Base-by-base conservation (phyloP, 2,797 vertebrate species). In the Bradypodion ventrale region DNA sequence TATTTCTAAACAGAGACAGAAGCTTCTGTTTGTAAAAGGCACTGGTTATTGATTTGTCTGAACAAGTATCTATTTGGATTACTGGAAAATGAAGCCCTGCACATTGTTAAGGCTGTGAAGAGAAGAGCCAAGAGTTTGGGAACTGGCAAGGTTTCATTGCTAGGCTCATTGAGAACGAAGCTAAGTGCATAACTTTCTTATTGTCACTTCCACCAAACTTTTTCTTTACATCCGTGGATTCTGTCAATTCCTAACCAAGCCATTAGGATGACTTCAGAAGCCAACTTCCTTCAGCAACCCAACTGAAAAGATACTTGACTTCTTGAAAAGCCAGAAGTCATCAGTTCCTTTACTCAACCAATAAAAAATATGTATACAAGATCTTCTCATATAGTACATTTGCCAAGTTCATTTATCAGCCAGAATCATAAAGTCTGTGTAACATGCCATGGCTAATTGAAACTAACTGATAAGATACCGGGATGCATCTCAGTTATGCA, bases 21-120 rank as follows among this genome's bases (percentile, higher is more conserved):
- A 25, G 35, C 44, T 59, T 44, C 72, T 75, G 72, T 85, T 85
- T 76, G 72, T 69, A 69, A 81, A 60, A 75, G 13, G n/a, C 62
- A 29, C 35, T 9, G 37, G 13, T 75, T 85, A 81, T 81, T 85
- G 78, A 85, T 75, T 75, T 68, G 46, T 75, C 59, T 40, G 78
- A 70, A 23, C 44, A 19, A 80, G 70, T 65, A 46, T 85, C 63
- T 85, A 29, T 85, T 85, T 69, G 74, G 78, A 56, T 75, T 85
- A 75, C 72, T 13, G 49, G 72, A 68, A 80, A 60, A 37, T 4
- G 21, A 74, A 27, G 77, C 8, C 12, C 23, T 1, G 19, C 12
- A 15, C 23, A 9, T 40, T 76, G n/a, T 37, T n/a, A 73, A 80
- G 77, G 77, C 21, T 52, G 44, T 56, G 35, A 4, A 70, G 59